Percentiles rank a stretch among this genome's conserved stretches.
These are phyloP conservation scores for Cryptocephalus primarius DNA, from an alignment of 2,888 invertebrate species.

Conservation along the genomic window DNA sequence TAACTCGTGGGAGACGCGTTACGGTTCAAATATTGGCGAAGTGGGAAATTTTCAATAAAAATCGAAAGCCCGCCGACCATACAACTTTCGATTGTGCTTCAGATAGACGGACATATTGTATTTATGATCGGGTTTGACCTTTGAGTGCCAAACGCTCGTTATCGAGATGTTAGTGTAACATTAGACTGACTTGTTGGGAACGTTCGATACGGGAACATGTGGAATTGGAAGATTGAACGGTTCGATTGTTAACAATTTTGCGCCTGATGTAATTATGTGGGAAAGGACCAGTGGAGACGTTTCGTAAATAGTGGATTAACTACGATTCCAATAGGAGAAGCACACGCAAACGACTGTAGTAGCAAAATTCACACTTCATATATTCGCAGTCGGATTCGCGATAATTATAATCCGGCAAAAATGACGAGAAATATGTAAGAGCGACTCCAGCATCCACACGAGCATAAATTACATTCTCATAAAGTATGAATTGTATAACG, in stretches of 20 bases:
- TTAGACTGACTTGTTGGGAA: neutral
- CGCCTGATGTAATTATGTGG: too few species aligned
- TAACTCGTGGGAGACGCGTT: constrained; percentile 17
- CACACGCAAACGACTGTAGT: too few species aligned
- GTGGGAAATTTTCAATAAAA: constrained; percentile 21
- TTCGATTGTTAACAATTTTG: too few species aligned
- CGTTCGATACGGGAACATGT: too few species aligned
- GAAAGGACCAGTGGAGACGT: too few species aligned
- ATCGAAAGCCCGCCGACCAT: constrained; percentile 10
- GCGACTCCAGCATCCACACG: constrained; percentile 3
- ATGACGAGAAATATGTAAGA: constrained; percentile 2
- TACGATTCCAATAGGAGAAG: too few species aligned
- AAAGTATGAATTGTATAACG: constrained; percentile 16
- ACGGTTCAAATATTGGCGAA: constrained; percentile 16
- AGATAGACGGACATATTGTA: constrained; percentile 19
- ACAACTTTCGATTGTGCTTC: constrained; percentile 17
- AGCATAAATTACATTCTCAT: constrained; percentile 16
- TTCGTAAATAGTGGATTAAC: too few species aligned
- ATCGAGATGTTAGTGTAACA: neutral
- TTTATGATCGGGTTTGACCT: constrained; percentile 17
- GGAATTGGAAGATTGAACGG: too few species aligned
- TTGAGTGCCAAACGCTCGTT: constrained; percentile 9
- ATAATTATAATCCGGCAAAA: neutral
- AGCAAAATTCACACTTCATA: too few species aligned
- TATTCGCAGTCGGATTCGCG: neutral